Evolutionary conservation across 2,888 invertebrate genomes (phyloP).

Genomic region (Parnassius smintheus): DNA sequence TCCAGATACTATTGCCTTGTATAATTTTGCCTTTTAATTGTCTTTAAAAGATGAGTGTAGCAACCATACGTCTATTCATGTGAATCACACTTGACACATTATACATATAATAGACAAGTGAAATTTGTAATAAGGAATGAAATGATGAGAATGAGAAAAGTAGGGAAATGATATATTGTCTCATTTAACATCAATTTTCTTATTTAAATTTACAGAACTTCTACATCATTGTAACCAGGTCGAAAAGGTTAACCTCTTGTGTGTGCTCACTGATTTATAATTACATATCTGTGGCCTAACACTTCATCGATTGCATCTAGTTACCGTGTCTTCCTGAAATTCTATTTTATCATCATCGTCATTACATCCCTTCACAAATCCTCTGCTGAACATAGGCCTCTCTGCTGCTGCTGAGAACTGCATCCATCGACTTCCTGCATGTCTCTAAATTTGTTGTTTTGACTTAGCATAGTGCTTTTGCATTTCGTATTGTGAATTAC

Average conservation of each 20-base stretch:
- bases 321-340: not conserved
- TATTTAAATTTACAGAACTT: slow-evolving; percentile 17
- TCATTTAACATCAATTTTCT: slow-evolving; percentile 11
- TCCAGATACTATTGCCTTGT: no score
- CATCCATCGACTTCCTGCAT: no score
- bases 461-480: no score
- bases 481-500: no score
- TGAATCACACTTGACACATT: slow-evolving; percentile 7
- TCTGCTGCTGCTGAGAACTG: no score
- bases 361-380: no score
- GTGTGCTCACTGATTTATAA: slow-evolving; percentile 21
- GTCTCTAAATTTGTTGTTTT: no score
- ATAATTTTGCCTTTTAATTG: no score
- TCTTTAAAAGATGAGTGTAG: not conserved
- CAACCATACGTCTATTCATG: not conserved
- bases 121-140: slow-evolving; percentile 8
- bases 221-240: slow-evolving; percentile 6
- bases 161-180: slow-evolving; percentile 6
- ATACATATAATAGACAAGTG: slow-evolving; percentile 1
- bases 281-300: slow-evolving; percentile 22
- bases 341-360: not conserved
- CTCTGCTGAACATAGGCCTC: no score
- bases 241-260: not conserved
- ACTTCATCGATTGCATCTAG: slow-evolving; percentile 20
- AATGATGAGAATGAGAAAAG: no score